Evolutionary conservation across 1,140 invertebrate genomes (phyloP), one percentile per base, ranked within the genome.

Genomic region (Drosophila fuyamai): DNA sequence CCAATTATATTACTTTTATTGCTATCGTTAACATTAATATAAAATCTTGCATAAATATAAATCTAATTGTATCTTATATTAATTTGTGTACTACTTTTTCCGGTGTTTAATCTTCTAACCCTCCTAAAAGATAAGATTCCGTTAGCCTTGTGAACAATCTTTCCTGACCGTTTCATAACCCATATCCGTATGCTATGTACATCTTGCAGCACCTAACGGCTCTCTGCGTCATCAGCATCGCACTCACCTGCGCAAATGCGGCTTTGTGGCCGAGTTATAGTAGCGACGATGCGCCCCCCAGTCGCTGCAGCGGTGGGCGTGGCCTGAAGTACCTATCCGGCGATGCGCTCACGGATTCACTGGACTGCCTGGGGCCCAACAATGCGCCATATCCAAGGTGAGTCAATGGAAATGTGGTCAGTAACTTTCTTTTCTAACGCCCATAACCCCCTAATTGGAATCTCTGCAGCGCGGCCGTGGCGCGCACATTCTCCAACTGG

Each of bases 281-380:
- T 47, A 78, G 73, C 56, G 65, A 63, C 27, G 53, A 92, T 83
- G 38, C 86, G 71, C 77, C 81, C 44, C 46, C 57, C 10, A 93
- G 92, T 65, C 94, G 94, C 92, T 95, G 95, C 81, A 89, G 93
- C 83, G 94, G 94, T 32, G 94, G 94, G 50, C 92, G 79, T 61
- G 95, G 95, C 23, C 92, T 97, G 48, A 97, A 97, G 92, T 97
- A 97, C 89, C 93, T 97, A 7, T 97, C 96, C 95, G 97, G 97
- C 7, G 96, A 98, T 92, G 97, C 97, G 1, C 93, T 98, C 16
- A 94, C 94, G 57, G 96, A 97, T 88, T 94, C 95, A 10, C 92
- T 93, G 4, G 95, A 97, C 73, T 97, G 96, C 81, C 82, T 96
- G 43, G 97, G 97, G 23, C 97, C 97, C 1, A 96, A 97, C 91